phyloP scores from a whole-genome alignment of 2,797 vertebrate genomes.

The Crenichthys baileyi region DNA sequence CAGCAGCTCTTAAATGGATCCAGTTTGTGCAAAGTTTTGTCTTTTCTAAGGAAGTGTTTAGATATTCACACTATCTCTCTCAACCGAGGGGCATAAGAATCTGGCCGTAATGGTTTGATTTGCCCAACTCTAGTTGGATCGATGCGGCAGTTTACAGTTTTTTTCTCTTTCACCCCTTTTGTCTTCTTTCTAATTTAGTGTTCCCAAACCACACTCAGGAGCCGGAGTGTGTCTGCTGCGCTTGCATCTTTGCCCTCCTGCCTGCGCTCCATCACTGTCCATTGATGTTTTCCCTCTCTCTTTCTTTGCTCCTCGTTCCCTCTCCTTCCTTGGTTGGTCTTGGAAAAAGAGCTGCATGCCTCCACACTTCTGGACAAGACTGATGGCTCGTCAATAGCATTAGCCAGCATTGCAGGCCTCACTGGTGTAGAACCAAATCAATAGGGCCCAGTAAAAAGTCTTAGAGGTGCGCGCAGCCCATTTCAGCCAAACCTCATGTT shows the following conservation, averaged over 20 bases:
- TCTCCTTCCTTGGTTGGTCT: slow-evolving; percentile 77
- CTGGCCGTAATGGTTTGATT: slow-evolving; percentile 81
- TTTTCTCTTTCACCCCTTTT: slow-evolving; percentile 83
- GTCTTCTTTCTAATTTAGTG: slow-evolving; percentile 88
- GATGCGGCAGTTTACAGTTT: slow-evolving; percentile 84
- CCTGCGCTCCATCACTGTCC: slow-evolving; percentile 93
- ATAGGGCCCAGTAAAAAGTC: slow-evolving; percentile 92
- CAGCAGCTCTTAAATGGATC: slow-evolving; percentile 49
- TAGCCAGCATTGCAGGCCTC: slow-evolving; percentile 93
- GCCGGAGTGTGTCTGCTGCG: slow-evolving; percentile 85
- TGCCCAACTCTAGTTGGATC: slow-evolving; percentile 83
- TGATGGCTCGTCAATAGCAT: slow-evolving; percentile 99
- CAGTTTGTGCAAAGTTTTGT: slow-evolving; percentile 64
- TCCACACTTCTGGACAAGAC: slow-evolving; percentile 91
- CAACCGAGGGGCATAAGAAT: slow-evolving; percentile 58
- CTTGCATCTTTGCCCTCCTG: slow-evolving; percentile 85
- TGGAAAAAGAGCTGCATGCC: slow-evolving; percentile 89
- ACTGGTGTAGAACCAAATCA: slow-evolving; percentile 94
- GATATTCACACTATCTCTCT: slow-evolving; percentile 66
- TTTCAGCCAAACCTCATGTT: slow-evolving; percentile 86
- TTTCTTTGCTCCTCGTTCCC: slow-evolving; percentile 82
- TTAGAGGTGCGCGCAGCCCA: slow-evolving; percentile 89
- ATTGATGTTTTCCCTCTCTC: slow-evolving; percentile 82
- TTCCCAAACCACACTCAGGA: slow-evolving; percentile 84
- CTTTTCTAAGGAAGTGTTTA: slow-evolving; percentile 52